These are phyloP conservation scores for Sclerodermus sp. DNA, from an alignment of 2,888 invertebrate species.

Conservation along the genomic window DNA sequence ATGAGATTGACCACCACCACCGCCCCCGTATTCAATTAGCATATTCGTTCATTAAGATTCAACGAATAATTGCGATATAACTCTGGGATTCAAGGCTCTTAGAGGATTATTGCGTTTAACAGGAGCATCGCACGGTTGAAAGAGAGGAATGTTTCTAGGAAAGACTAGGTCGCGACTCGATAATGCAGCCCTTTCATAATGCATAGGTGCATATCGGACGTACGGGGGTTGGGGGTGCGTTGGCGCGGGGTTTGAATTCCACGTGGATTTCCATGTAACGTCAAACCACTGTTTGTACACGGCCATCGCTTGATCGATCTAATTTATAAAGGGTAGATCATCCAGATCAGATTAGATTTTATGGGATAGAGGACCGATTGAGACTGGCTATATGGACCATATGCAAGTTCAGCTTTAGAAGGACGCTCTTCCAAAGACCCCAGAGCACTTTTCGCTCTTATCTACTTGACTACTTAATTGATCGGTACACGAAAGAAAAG, in stretches of 20 bases:
- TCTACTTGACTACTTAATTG: too few species aligned
- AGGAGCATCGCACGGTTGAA: too few species aligned
- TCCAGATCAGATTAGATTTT: conserved; percentile 37
- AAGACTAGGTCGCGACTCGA: conserved; percentile 2
- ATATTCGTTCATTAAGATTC: too few species aligned
- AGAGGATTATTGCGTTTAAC: too few species aligned
- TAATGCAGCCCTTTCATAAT: conserved; percentile 16
- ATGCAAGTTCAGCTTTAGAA: conserved; percentile 19
- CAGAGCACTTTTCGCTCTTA: too few species aligned
- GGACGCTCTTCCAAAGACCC: too few species aligned
- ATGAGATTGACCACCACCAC: too few species aligned
- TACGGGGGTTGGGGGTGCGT: background rate
- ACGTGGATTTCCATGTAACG: conserved; percentile 33
- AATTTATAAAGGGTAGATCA: conserved; percentile 42
- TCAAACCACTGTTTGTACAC: conserved; percentile 48
- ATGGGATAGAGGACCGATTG: background rate
- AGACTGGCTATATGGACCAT: conserved; percentile 14
- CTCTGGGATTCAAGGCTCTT: too few species aligned
- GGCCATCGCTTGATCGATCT: conserved; percentile 30
- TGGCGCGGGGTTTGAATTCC: conserved; percentile 15
- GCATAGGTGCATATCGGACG: conserved; percentile 11
- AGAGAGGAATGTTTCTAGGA: too few species aligned
- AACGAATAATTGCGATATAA: too few species aligned
- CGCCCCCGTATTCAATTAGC: too few species aligned
- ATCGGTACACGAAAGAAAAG: too few species aligned